Conservation (phyloP, 2,797 vertebrate species). For the Mastacembelus armatus region DNA sequence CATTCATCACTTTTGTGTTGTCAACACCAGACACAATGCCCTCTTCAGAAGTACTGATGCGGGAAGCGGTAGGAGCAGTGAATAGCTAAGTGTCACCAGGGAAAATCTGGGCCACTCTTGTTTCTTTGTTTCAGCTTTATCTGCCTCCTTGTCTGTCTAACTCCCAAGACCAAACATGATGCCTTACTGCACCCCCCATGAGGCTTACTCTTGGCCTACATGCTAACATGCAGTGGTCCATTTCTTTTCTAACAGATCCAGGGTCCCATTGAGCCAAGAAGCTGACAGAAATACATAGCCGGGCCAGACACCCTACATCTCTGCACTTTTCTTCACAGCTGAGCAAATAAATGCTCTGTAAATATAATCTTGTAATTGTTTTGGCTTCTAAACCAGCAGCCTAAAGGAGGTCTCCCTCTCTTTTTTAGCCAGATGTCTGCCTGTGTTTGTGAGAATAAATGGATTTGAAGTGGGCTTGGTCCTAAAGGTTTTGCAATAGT, state of each 20-base stretch:
- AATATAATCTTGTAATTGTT: constrained; percentile 75
- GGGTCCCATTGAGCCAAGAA: constrained; percentile 42
- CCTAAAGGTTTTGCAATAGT: constrained; percentile 18
- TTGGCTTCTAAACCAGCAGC: constrained; percentile 55
- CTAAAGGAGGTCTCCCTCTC: constrained; percentile 9
- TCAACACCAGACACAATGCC: constrained; percentile 29
- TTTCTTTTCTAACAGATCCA: constrained; percentile 65
- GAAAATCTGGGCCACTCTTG: constrained; percentile 19
- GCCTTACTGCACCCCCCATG: not conserved
- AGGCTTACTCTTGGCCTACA: constrained; percentile 34
- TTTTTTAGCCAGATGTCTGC: constrained; percentile 29
- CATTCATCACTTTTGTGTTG: constrained; percentile 25
- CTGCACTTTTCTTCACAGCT: constrained; percentile 65
- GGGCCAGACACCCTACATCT: constrained; percentile 38
- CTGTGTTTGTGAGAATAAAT: constrained; percentile 56
- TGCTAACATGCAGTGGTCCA: constrained; percentile 54
- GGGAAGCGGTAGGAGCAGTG: constrained; percentile 10
- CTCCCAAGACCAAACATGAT: constrained; percentile 9
- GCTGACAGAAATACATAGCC: constrained; percentile 51
- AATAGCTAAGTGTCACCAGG: constrained; percentile 35
- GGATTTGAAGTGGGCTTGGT: constrained; percentile 38
- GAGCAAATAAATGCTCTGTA: constrained; percentile 75
- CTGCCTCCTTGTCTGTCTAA: constrained; percentile 6
- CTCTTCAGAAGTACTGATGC: constrained; percentile 21
- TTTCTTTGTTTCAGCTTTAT: constrained; percentile 16